phyloP scores from a whole-genome alignment of 2,888 invertebrate species.

The Panopea generosa region DNA sequence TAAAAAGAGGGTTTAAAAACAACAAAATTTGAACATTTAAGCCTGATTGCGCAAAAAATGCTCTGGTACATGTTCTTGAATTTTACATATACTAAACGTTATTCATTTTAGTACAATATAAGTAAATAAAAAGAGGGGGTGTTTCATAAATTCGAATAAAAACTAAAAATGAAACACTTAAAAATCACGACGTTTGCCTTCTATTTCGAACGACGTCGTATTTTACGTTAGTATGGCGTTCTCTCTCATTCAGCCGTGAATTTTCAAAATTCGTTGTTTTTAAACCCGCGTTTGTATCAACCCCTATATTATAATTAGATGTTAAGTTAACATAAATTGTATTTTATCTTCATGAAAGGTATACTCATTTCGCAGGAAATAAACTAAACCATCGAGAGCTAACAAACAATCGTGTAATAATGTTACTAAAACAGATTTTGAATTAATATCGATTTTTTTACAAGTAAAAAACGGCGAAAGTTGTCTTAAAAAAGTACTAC shows the following conservation, averaged over 20 bases:
- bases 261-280: no score
- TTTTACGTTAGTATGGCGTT: conserved; percentile 3
- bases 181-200: conserved; percentile 1
- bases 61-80: no score
- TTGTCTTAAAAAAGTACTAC: conserved; percentile 3
- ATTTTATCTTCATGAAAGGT: conserved; percentile 3
- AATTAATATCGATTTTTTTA: no score
- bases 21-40: no score
- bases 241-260: no score
- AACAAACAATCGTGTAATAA: conserved; percentile 2
- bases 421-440: no score
- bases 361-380: conserved; percentile 2
- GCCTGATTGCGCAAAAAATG: no score
- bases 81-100: background rate
- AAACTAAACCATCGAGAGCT: conserved; percentile 3
- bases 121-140: no score
- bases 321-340: no score
- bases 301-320: conserved; percentile 1
- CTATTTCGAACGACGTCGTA: conserved; percentile 3
- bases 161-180: conserved; percentile 3
- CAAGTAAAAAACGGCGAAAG: no score
- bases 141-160: conserved; percentile 1
- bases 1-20: no score
- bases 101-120: conserved; percentile 2
- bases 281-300: no score